Percentiles rank a stretch among this genome's conserved stretches.
These are phyloP conservation scores for Drosophila suzukii DNA, from an alignment of 1,140 invertebrate species.

Conservation along the genomic window DNA sequence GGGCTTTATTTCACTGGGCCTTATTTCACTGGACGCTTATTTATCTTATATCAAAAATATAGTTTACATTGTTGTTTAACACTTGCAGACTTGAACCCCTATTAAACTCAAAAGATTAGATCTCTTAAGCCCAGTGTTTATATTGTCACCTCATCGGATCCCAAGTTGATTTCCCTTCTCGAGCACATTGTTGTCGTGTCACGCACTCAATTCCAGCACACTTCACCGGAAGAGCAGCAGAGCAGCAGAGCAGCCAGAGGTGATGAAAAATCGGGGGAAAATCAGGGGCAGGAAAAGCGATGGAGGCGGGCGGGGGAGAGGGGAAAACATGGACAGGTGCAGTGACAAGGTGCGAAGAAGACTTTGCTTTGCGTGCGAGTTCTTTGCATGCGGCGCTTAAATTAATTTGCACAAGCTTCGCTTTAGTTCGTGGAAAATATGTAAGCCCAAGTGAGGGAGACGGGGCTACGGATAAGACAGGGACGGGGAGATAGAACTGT, in stretches of 20 bases:
- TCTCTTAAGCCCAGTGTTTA: neutral
- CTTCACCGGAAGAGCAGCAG: neutral
- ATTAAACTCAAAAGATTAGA: neutral
- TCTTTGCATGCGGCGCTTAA: constrained; percentile 72
- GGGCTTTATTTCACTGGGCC: no score
- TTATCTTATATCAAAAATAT: no score
- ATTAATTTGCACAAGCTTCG: constrained; percentile 67
- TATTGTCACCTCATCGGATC: constrained; percentile 18
- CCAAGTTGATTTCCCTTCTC: neutral
- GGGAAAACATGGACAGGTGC: constrained; percentile 15
- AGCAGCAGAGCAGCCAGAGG: neutral
- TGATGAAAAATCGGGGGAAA: constrained; percentile 5
- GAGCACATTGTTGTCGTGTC: constrained; percentile 15
- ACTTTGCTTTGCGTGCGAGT: constrained; percentile 52
- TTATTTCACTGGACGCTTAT: no score
- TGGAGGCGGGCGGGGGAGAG: neutral
- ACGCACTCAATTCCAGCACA: constrained; percentile 19
- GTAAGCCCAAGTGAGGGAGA: constrained; percentile 19
- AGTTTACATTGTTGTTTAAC: no score
- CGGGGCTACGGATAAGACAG: neutral
- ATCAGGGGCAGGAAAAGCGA: neutral
- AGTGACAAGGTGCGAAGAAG: constrained; percentile 48
- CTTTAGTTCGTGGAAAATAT: constrained; percentile 47
- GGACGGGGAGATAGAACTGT: constrained; percentile 20
- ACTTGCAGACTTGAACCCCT: neutral